Evolutionary conservation across 2,797 vertebrate genomes (phyloP).

Genomic region (Caiman crocodilus): DNA sequence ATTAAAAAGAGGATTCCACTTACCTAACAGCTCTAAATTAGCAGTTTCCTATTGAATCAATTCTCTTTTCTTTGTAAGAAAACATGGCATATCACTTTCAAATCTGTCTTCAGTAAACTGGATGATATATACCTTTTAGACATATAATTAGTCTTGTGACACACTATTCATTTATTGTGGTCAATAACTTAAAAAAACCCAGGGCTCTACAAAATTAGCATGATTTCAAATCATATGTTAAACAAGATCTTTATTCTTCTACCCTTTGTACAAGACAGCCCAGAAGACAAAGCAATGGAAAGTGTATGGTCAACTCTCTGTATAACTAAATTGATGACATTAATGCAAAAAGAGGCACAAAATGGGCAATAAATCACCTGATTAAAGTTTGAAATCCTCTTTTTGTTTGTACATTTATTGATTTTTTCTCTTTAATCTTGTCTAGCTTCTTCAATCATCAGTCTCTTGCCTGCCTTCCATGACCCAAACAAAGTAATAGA

Average conservation of each 20-base stretch:
- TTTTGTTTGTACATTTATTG: slow-evolving; percentile 73
- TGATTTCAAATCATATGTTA: slow-evolving; percentile 56
- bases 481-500: slow-evolving; percentile 67
- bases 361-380: slow-evolving; percentile 44
- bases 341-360: slow-evolving; percentile 49
- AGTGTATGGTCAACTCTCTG: slow-evolving; percentile 14
- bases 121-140: slow-evolving; percentile 43
- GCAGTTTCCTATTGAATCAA: neutral
- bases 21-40: neutral
- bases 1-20: neutral
- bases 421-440: slow-evolving; percentile 71
- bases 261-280: slow-evolving; percentile 7
- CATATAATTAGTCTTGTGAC: slow-evolving; percentile 40
- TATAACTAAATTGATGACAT: slow-evolving; percentile 29
- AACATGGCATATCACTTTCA: slow-evolving; percentile 51
- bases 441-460: slow-evolving; percentile 60
- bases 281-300: slow-evolving; percentile 35
- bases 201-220: neutral
- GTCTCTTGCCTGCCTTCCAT: slow-evolving; percentile 50
- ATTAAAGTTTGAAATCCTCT: slow-evolving; percentile 54
- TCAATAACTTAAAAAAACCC: slow-evolving; percentile 32
- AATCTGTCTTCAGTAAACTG: slow-evolving; percentile 34
- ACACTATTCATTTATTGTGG: slow-evolving; percentile 39
- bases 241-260: slow-evolving; percentile 45
- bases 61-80: slow-evolving; percentile 26